phyloP scores from a whole-genome alignment of 2,888 invertebrate species.

The Ormia ochracea region DNA sequence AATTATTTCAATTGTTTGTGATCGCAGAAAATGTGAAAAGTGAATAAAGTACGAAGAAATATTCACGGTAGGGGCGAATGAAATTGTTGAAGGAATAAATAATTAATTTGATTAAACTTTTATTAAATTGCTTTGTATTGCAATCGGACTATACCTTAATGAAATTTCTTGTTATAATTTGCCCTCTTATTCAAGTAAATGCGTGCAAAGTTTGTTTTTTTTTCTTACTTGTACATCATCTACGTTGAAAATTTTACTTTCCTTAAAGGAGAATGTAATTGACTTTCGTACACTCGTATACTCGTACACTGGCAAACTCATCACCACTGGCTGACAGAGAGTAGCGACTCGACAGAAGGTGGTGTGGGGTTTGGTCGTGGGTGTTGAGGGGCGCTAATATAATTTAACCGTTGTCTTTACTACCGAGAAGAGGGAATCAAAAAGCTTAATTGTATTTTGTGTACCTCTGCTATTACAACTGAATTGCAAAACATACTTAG shows the following conservation, averaged over 20 bases:
- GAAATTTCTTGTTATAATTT: background rate
- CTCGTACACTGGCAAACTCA: constrained; percentile 27
- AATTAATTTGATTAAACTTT: too few relatives aligned
- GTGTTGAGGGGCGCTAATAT: background rate
- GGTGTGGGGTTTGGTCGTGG: background rate
- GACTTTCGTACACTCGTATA: constrained; percentile 50
- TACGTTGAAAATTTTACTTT: constrained; percentile 28
- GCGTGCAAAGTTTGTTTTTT: constrained; percentile 6
- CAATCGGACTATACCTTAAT: too few relatives aligned
- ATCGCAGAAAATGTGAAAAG: too few relatives aligned
- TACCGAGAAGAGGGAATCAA: background rate
- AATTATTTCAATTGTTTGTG: too few relatives aligned
- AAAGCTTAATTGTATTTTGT: constrained; percentile 51
- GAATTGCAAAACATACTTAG: constrained; percentile 38
- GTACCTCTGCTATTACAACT: constrained; percentile 47
- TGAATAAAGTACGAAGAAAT: too few relatives aligned
- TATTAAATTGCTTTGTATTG: too few relatives aligned
- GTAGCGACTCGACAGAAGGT: background rate
- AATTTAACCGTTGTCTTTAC: background rate
- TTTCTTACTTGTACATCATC: constrained; percentile 11
- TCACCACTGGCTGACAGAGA: constrained; percentile 17
- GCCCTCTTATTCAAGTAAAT: background rate
- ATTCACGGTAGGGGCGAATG: too few relatives aligned
- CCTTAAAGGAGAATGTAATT: constrained; percentile 61
- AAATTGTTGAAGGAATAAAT: too few relatives aligned